Percentiles rank a stretch among this genome's conserved stretches.
Evolutionary conservation across 2,113 vertebrate genomes (phyloP).

Genomic region (Theristicus caerulescens): DNA sequence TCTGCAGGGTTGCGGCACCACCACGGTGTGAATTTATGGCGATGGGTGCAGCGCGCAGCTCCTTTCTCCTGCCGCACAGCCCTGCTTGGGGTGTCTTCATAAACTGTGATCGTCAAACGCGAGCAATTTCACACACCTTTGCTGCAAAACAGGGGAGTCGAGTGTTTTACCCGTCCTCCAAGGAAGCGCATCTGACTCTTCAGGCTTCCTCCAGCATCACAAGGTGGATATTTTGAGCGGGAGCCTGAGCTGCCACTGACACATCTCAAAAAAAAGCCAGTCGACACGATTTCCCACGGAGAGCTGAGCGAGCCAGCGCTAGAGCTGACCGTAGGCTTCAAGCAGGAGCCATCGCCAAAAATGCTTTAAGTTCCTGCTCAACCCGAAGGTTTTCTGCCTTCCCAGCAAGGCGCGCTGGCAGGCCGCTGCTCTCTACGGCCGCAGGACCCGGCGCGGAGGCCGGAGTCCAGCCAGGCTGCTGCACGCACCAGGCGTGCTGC

Average conservation of each 20-base stretch:
- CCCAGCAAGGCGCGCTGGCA: not conserved
- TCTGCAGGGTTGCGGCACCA: not conserved
- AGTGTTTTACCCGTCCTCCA: not conserved
- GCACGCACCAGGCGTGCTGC: not conserved
- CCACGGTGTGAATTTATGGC: accelerated
- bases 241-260: not conserved
- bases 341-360: not conserved
- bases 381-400: not conserved
- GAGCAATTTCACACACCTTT: not conserved
- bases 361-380: not conserved
- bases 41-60: not conserved
- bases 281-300: not conserved
- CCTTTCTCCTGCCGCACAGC: not conserved
- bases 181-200: not conserved
- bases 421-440: accelerated
- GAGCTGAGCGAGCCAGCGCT: accelerated
- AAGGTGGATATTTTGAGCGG: not conserved
- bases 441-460: accelerated
- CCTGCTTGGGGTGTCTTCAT: not conserved
- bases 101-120: accelerated
- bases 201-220: not conserved
- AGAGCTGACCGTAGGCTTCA: not conserved
- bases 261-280: not conserved
- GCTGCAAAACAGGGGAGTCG: not conserved
- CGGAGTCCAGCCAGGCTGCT: not conserved